phyloP scores from a whole-genome alignment of 37 sponge, comb jelly and placozoan species.

The Bolinopsis microptera region DNA sequence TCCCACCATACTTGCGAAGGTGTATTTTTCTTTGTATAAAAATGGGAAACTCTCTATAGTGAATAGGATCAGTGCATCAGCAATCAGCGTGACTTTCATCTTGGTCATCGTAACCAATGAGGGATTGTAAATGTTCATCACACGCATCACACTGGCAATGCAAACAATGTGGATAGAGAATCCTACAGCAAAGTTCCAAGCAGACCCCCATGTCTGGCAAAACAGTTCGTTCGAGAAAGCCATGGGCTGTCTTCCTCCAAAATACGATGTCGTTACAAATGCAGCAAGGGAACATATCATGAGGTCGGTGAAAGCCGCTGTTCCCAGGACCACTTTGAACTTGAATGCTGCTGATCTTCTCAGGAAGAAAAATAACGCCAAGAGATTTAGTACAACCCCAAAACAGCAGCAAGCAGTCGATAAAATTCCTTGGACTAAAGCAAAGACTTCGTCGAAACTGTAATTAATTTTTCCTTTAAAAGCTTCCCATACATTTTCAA shows the following conservation, averaged over 20 bases:
- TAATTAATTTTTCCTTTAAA: too few species aligned
- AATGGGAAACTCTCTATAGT: background rate
- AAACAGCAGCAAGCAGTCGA: background rate
- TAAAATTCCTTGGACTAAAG: too few species aligned
- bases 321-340: background rate
- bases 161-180: background rate
- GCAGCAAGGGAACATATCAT: background rate
- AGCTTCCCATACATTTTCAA: too few species aligned
- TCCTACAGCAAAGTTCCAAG: background rate
- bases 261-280: background rate
- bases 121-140: background rate
- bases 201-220: background rate
- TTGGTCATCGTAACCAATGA: background rate
- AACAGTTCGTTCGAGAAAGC: background rate
- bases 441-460: too few species aligned
- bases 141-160: background rate
- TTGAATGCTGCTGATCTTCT: background rate
- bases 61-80: background rate
- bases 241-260: background rate
- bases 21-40: background rate
- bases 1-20: background rate
- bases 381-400: background rate
- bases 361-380: background rate
- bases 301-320: background rate
- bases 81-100: background rate